Evolutionary conservation across 2,113 vertebrate species (phyloP).

Genomic region (Smithornis capensis): DNA sequence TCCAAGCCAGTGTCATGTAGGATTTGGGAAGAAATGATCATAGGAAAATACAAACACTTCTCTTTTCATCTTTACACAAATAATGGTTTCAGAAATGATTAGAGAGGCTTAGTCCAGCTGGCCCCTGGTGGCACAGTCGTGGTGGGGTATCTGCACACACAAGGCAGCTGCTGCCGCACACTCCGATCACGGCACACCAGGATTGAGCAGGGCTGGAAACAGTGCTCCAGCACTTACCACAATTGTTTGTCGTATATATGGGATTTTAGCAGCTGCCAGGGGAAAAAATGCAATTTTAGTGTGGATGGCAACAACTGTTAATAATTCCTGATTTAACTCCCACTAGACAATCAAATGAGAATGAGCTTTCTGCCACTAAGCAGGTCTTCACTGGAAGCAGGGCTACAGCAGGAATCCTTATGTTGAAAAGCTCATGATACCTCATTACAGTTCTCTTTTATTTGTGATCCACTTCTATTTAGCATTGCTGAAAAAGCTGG

Average conservation of each 20-base stretch:
- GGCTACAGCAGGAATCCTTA: not conserved
- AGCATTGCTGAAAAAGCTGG: not conserved
- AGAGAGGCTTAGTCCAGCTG: not conserved
- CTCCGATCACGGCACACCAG: not conserved
- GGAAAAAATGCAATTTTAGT: not conserved
- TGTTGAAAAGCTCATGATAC: not conserved
- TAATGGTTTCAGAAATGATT: not conserved
- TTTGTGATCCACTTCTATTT: not conserved
- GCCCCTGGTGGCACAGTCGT: not conserved
- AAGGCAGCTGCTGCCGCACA: not conserved
- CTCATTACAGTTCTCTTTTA: not conserved
- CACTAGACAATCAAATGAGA: slow-evolving; percentile 7
- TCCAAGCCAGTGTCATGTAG: not conserved
- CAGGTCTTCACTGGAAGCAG: not conserved
- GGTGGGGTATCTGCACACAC: not conserved
- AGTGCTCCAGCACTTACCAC: not conserved
- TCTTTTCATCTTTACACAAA: slow-evolving; percentile 2
- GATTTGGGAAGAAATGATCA: slow-evolving; percentile 16
- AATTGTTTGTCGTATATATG: not conserved
- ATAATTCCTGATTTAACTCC: slow-evolving; percentile 44
- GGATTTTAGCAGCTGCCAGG: slow-evolving; percentile 42
- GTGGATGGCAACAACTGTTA: slow-evolving; percentile 12
- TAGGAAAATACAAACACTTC: not conserved
- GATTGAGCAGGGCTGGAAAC: not conserved
- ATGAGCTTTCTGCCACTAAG: slow-evolving; percentile 13